Conservation (phyloP, 2,888 invertebrate genomes). For the Hyles lineata region DNA sequence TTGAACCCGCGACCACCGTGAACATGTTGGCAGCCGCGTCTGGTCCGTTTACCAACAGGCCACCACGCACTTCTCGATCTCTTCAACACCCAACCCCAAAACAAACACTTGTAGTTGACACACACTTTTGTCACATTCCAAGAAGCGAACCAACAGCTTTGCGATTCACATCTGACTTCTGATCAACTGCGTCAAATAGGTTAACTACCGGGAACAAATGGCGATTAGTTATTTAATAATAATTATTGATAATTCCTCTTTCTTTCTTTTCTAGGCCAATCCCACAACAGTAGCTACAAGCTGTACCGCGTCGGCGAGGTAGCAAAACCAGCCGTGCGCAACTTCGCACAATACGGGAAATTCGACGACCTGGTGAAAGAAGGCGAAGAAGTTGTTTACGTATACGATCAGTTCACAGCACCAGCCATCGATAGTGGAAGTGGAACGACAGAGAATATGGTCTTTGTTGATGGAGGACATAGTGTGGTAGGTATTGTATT, state of each 20-base stretch:
- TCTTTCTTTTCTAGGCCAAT: conserved; percentile 87
- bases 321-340: conserved; percentile 90
- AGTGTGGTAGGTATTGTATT: conserved; percentile 83
- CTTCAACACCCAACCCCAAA: no score
- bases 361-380: conserved; percentile 89
- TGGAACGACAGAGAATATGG: conserved; percentile 91
- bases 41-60: no score
- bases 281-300: conserved; percentile 91
- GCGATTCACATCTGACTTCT: no score
- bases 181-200: no score
- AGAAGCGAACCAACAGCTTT: no score
- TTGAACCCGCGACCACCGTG: no score
- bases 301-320: conserved; percentile 91
- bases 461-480: conserved; percentile 95
- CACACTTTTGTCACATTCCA: no score
- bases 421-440: conserved; percentile 89
- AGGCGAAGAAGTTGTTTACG: conserved; percentile 86
- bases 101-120: no score
- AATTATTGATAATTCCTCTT: neutral
- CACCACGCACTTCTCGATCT: no score
- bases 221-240: neutral
- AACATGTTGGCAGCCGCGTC: no score
- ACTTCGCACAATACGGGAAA: conserved; percentile 93
- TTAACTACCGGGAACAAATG: no score
- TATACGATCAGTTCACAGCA: conserved; percentile 93